Evolutionary conservation across 2,888 invertebrate species (phyloP).

Genomic region (Habrosyne pyritoides): DNA sequence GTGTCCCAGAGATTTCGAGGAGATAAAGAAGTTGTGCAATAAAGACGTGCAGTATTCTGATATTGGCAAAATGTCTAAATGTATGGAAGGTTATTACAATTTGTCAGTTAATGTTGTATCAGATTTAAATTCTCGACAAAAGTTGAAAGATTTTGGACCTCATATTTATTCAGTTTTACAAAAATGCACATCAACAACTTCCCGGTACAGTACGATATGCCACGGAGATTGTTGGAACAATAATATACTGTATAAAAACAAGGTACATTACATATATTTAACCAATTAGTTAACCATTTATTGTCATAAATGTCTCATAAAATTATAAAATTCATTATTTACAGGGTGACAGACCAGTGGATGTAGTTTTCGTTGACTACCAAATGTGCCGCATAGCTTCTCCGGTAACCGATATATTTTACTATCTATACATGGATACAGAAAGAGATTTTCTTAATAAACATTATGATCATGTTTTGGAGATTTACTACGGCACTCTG

Average conservation of each 20-base stretch:
- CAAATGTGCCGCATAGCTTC: slow-evolving; percentile 61
- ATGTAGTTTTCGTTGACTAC: slow-evolving; percentile 60
- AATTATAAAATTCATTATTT: too few species aligned
- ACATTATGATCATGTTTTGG: slow-evolving; percentile 52
- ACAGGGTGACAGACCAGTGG: slow-evolving; percentile 59
- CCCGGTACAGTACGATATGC: slow-evolving; percentile 53
- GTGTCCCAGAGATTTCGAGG: slow-evolving; percentile 46
- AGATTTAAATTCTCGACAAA: slow-evolving; percentile 43
- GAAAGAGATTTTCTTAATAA: slow-evolving; percentile 51
- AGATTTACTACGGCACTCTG: slow-evolving; percentile 63
- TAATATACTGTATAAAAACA: slow-evolving; percentile 58
- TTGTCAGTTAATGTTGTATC: slow-evolving; percentile 55
- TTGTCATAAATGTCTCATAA: too few species aligned
- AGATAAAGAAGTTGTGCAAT: slow-evolving; percentile 43
- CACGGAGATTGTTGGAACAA: slow-evolving; percentile 73
- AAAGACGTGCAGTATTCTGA: slow-evolving; percentile 61
- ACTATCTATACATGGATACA: slow-evolving; percentile 64
- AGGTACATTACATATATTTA: too few species aligned
- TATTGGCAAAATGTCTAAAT: slow-evolving; percentile 44
- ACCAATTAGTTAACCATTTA: too few species aligned
- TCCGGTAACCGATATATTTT: slow-evolving; percentile 64
- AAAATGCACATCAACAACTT: slow-evolving; percentile 48
- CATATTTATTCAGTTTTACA: slow-evolving; percentile 50
- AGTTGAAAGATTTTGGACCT: slow-evolving; percentile 45
- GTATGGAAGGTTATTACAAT: slow-evolving; percentile 53